Evolutionary conservation across 2,797 vertebrate species (phyloP).

Genomic region (Sebastes oblongus): DNA sequence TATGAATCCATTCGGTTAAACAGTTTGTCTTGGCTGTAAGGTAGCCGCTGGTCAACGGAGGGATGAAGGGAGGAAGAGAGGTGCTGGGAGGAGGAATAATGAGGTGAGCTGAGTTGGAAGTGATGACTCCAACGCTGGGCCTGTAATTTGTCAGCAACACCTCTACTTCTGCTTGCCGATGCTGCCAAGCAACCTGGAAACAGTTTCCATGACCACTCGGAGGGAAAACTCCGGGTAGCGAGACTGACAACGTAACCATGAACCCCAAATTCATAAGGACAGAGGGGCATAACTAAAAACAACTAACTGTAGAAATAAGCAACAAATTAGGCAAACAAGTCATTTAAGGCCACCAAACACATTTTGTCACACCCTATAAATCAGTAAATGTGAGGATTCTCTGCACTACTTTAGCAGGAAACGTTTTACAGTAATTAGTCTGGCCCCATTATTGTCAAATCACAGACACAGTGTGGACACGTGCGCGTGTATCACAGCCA

Average conservation of each 20-base stretch:
- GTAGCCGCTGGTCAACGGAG: constrained; percentile 39
- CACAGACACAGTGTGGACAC: not conserved
- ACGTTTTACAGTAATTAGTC: constrained; percentile 19
- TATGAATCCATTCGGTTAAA: constrained; percentile 37
- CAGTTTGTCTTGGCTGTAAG: constrained; percentile 56
- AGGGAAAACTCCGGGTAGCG: constrained; percentile 27
- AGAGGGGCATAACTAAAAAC: not conserved
- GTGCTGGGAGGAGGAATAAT: constrained; percentile 58
- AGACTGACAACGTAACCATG: constrained; percentile 35
- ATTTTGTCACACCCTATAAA: constrained; percentile 25
- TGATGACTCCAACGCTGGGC: constrained; percentile 59
- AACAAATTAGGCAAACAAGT: constrained; percentile 16
- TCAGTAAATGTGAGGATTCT: constrained; percentile 10
- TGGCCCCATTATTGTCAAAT: not conserved
- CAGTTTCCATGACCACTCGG: constrained; percentile 50
- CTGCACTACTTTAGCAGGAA: constrained; percentile 17
- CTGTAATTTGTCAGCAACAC: constrained; percentile 74
- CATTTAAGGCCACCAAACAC: constrained; percentile 8
- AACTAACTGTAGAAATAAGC: constrained; percentile 19
- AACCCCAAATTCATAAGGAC: constrained; percentile 21
- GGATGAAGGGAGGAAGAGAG: constrained; percentile 37
- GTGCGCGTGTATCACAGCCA: not conserved
- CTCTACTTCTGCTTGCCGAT: constrained; percentile 47
- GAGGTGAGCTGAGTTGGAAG: constrained; percentile 64
- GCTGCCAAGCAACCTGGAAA: constrained; percentile 66